phyloP scores from a whole-genome alignment of 2,113 vertebrate species.

The Silurus asotus region DNA sequence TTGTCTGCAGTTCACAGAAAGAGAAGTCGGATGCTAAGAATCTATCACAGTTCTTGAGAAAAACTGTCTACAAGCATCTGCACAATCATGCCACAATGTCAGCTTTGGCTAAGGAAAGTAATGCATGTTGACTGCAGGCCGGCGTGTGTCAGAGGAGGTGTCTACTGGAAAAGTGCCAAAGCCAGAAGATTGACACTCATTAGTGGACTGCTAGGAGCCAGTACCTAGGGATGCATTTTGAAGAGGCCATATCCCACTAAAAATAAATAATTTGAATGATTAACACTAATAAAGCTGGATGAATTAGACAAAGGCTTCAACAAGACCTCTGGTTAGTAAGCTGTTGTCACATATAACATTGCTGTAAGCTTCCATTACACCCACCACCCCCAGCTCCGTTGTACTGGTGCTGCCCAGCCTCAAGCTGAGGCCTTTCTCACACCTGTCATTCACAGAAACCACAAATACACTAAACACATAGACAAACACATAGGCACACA shows the following conservation, averaged over 20 bases:
- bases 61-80: slow-evolving; percentile 17
- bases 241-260: slow-evolving; percentile 73
- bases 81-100: slow-evolving; percentile 57
- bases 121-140: slow-evolving; percentile 79
- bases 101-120: slow-evolving; percentile 64
- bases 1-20: slow-evolving; percentile 13
- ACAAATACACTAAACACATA: slow-evolving; percentile 24
- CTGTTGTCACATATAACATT: slow-evolving; percentile 71
- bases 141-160: slow-evolving; percentile 78
- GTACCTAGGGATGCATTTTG: slow-evolving; percentile 19
- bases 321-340: slow-evolving; percentile 72
- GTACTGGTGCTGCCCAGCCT: slow-evolving; percentile 35
- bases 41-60: background rate
- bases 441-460: slow-evolving; percentile 35
- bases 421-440: slow-evolving; percentile 36
- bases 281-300: slow-evolving; percentile 74
- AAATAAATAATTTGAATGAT: slow-evolving; percentile 80
- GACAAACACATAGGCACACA: slow-evolving; percentile 38
- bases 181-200: slow-evolving; percentile 78
- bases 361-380: slow-evolving; percentile 66
- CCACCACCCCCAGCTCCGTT: slow-evolving; percentile 40
- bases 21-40: slow-evolving; percentile 18
- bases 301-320: slow-evolving; percentile 63
- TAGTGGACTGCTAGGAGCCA: slow-evolving; percentile 65
- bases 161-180: slow-evolving; percentile 77